Evolutionary conservation across 2,113 vertebrate species (phyloP), one percentile per base, ranked within the genome.

Genomic region (Archilochus colubris): DNA sequence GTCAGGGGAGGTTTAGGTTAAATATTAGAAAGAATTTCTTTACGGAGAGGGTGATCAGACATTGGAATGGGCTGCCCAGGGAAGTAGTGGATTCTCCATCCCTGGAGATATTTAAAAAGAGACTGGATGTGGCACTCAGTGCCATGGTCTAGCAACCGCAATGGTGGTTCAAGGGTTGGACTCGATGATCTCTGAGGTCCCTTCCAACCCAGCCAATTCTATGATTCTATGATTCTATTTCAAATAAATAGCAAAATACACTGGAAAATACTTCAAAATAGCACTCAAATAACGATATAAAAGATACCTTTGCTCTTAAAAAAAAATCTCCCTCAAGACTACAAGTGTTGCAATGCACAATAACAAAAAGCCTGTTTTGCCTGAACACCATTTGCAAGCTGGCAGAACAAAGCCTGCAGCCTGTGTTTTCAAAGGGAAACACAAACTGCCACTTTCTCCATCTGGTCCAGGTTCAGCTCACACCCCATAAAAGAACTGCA

Each of bases 401-500:
- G 50, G 66, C 7, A 31, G 86, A 70, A 80, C 44, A 94, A 88
- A 78, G 43, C 43, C 33, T 4, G 3, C 3, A 90, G 68, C 55
- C 64, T 33, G 20, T 3, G 2, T 84, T 94, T 93, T 81, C 92
- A 96, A 83, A 94, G 91, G 48, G 69, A 94, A 96, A 96, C 46
- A 63, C 64, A 78, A 92, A 86, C 79, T 86, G 67, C 68, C 80
- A 86, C 82, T 92, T 95, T 96, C 90, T 91, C 88, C 82, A 57
- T 84, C 94, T 96, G 95, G 43, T 93, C 76, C 76, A 70, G 94
- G 82, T 67, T 92, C 92, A 95, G 83, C 92, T 96, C 92, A 92
- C 96, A 96, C 80, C 69, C 86, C 80, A 91, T 96, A 95, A 96
- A 96, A 95, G 80, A 93, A 84, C 1, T 94, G 83, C 77, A 88